These are phyloP conservation scores for Syngnathus rostellatus DNA, from an alignment of 2,797 vertebrate genomes.

Conservation along the genomic window DNA sequence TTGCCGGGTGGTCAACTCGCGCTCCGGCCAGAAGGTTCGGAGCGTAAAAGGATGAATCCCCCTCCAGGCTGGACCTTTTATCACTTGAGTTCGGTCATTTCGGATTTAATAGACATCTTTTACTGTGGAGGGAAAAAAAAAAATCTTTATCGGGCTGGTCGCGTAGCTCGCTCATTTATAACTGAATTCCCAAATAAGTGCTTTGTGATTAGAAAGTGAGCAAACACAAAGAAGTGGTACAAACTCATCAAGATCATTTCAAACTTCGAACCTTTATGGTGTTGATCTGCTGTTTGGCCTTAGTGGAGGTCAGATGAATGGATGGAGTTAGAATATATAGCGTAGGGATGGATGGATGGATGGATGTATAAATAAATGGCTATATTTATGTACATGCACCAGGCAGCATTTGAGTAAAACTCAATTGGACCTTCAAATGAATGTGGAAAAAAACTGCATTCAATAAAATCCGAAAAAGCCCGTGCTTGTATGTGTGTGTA, in stretches of 20 bases:
- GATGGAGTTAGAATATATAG: too few species aligned
- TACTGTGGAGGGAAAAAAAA: not conserved
- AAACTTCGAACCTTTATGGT: not conserved
- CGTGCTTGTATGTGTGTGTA: not conserved
- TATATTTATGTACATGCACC: not conserved
- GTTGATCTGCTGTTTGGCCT: too few species aligned
- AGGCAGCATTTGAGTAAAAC: not conserved
- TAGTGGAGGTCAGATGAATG: too few species aligned
- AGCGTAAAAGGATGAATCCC: conserved; percentile 11
- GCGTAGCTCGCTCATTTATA: not conserved
- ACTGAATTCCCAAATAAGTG: not conserved
- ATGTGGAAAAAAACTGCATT: not conserved
- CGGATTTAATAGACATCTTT: conserved; percentile 8
- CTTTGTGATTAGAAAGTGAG: not conserved
- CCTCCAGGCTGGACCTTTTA: conserved; percentile 3
- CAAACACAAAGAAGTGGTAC: not conserved
- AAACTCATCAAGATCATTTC: not conserved
- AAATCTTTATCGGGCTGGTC: not conserved
- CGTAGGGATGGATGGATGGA: not conserved
- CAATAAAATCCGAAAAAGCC: not conserved
- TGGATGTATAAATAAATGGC: not conserved
- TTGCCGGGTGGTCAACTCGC: not conserved
- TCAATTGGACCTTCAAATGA: not conserved
- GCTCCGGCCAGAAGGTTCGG: conserved; percentile 8
- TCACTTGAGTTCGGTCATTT: not conserved